phyloP scores from a whole-genome alignment of 2,113 vertebrate genomes.

The Psettodes erumei region DNA sequence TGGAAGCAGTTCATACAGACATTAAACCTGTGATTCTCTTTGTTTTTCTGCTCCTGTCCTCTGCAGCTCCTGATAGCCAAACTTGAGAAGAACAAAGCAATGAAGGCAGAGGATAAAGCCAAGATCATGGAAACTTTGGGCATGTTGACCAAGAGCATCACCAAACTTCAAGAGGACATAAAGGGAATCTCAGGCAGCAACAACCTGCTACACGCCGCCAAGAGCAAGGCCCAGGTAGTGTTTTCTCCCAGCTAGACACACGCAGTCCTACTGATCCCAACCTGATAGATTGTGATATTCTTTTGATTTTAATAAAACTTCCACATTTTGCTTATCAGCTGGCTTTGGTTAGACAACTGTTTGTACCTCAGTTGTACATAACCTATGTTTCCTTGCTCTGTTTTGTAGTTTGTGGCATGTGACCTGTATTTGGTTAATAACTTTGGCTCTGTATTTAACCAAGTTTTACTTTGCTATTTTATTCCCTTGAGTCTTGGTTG shows the following conservation, averaged over 20 bases:
- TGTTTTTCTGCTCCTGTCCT: background rate
- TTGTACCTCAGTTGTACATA: background rate
- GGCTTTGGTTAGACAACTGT: background rate
- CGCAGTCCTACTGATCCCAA: background rate
- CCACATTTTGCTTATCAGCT: background rate
- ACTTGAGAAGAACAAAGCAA: conserved; percentile 94
- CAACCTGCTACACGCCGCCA: conserved; percentile 82
- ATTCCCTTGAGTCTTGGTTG: background rate
- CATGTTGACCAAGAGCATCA: conserved; percentile 92
- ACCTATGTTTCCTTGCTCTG: background rate
- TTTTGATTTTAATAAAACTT: background rate
- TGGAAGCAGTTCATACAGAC: background rate
- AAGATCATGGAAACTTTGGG: conserved; percentile 95
- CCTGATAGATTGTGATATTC: background rate
- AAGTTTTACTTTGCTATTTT: background rate
- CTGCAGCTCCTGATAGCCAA: conserved; percentile 94
- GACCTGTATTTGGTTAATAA: background rate
- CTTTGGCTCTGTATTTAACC: background rate
- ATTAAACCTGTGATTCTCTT: background rate
- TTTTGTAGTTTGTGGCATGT: background rate
- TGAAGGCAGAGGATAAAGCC: conserved; percentile 95
- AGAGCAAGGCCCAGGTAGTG: conserved; percentile 93
- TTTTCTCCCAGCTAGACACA: background rate
- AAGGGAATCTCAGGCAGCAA: conserved; percentile 87
- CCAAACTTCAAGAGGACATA: conserved; percentile 96